Percentiles rank a stretch among this genome's conserved stretches.
Evolutionary conservation across 2,888 invertebrate genomes (phyloP).

Genomic region (Chouioia cunea): DNA sequence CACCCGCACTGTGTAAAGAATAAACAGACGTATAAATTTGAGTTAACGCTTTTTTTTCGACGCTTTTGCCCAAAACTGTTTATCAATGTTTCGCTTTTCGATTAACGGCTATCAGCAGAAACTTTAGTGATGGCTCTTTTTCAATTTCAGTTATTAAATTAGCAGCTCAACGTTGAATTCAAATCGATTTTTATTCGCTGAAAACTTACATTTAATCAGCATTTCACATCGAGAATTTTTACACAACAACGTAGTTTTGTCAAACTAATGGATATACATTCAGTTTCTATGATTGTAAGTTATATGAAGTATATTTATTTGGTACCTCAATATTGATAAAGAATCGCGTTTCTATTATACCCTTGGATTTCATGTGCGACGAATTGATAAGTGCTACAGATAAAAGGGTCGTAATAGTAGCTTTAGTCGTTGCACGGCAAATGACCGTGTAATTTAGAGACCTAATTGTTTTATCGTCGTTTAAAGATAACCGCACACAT

Average conservation of each 20-base stretch:
- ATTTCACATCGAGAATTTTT: too few relatives aligned
- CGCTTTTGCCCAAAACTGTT: slow-evolving; percentile 17
- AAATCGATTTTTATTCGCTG: too few relatives aligned
- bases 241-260: too few relatives aligned
- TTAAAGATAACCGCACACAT: slow-evolving; percentile 47
- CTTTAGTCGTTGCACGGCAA: slow-evolving; percentile 40
- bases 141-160: background rate
- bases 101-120: slow-evolving; percentile 19
- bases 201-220: too few relatives aligned
- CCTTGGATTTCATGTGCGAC: background rate
- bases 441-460: slow-evolving; percentile 49
- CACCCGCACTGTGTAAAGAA: slow-evolving; percentile 13
- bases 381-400: slow-evolving; percentile 48
- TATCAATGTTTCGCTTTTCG: slow-evolving; percentile 38
- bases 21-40: slow-evolving; percentile 39
- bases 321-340: slow-evolving; percentile 23
- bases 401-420: slow-evolving; percentile 48
- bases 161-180: too few relatives aligned
- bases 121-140: slow-evolving; percentile 9
- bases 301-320: slow-evolving; percentile 26
- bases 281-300: too few relatives aligned
- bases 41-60: slow-evolving; percentile 30
- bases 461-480: slow-evolving; percentile 53
- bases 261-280: too few relatives aligned
- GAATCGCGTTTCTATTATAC: background rate